phyloP scores from a whole-genome alignment of 2,797 vertebrate genomes.

The Sebastes umbrosus region DNA sequence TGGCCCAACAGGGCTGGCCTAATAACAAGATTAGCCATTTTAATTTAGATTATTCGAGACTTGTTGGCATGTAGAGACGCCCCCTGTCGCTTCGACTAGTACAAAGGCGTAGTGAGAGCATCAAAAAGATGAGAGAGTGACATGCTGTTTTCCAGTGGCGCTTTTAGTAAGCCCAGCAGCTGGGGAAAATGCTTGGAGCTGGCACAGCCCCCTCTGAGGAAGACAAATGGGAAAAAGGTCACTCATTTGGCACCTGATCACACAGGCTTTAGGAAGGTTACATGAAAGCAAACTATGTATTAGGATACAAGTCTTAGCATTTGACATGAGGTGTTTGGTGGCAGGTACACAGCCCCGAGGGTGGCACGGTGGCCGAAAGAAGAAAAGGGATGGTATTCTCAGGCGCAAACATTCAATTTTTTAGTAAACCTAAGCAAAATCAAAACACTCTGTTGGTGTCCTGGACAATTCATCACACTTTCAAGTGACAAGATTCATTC shows the following conservation, averaged over 20 bases:
- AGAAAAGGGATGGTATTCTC: neutral
- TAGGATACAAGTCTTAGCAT: constrained; percentile 22
- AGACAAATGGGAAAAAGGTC: constrained; percentile 55
- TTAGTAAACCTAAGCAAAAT: constrained; percentile 2
- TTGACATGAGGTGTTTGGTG: neutral
- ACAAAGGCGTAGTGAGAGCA: constrained; percentile 68
- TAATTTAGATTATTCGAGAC: constrained; percentile 79
- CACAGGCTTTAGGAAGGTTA: constrained; percentile 17
- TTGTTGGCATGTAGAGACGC: constrained; percentile 57
- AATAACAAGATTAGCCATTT: constrained; percentile 77
- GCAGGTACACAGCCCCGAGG: constrained; percentile 3
- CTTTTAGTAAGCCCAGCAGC: constrained; percentile 69
- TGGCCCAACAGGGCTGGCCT: constrained; percentile 61
- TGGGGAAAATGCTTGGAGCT: constrained; percentile 37
- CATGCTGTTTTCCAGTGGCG: constrained; percentile 56
- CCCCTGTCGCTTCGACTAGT: constrained; percentile 45
- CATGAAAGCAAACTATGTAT: constrained; percentile 35
- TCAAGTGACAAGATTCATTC: constrained; percentile 16
- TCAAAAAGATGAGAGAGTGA: constrained; percentile 68
- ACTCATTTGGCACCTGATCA: constrained; percentile 55
- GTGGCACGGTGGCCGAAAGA: neutral
- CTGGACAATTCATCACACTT: constrained; percentile 15
- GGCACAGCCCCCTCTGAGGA: constrained; percentile 31
- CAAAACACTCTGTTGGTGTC: constrained; percentile 9
- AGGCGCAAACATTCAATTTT: neutral